These are phyloP conservation scores for Helicolenus hilgendorfi DNA, from an alignment of 2,797 vertebrate genomes.

Conservation along the genomic window DNA sequence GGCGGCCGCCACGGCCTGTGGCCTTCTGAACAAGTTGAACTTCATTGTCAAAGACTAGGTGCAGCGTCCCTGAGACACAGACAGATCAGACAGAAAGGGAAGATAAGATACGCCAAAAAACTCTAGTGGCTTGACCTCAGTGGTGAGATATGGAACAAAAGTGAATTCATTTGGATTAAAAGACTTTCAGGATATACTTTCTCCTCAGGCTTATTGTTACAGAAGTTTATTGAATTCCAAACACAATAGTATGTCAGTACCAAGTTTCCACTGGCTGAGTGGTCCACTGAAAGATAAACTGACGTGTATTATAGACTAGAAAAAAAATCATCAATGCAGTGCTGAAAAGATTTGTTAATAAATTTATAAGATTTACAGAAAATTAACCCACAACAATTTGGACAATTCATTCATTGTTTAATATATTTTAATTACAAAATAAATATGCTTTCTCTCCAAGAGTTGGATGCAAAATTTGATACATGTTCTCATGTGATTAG, in stretches of 20 bases:
- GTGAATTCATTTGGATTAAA: background rate
- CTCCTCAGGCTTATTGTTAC: background rate
- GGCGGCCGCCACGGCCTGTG: slow-evolving; percentile 81
- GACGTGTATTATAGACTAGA: background rate
- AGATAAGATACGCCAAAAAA: background rate
- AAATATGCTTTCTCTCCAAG: background rate
- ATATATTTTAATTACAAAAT: background rate
- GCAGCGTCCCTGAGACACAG: slow-evolving; percentile 70
- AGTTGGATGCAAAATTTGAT: background rate
- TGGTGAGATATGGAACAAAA: background rate
- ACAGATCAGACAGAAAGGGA: slow-evolving; percentile 1
- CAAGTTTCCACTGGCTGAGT: background rate
- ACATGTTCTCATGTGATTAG: background rate
- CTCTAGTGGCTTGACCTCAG: background rate
- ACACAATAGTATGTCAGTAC: background rate
- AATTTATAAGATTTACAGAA: background rate
- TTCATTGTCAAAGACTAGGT: slow-evolving; percentile 87
- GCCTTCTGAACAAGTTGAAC: slow-evolving; percentile 88
- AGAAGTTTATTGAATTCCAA: background rate
- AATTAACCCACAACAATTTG: background rate
- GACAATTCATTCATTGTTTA: background rate
- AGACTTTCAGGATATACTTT: background rate
- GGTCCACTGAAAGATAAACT: background rate
- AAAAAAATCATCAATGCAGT: background rate
- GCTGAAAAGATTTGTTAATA: background rate